Percentiles rank a stretch among this genome's conserved stretches.
Evolutionary conservation across 2,888 invertebrate genomes (phyloP).

Genomic region (Napeogenes inachia): DNA sequence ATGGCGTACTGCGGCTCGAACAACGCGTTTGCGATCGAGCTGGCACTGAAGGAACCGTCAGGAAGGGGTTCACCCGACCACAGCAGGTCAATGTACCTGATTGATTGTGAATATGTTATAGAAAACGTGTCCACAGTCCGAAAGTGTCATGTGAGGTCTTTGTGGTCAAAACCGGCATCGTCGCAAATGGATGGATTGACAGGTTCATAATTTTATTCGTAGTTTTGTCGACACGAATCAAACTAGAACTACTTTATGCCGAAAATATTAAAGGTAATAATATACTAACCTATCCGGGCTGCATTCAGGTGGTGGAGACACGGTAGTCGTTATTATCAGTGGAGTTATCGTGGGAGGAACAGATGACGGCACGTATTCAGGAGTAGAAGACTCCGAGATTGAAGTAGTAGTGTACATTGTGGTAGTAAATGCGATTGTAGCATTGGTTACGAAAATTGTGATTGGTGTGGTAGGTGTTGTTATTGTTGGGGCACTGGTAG

Average conservation of each 20-base stretch:
- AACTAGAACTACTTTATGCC: too few species aligned
- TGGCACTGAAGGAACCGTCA: slow-evolving; percentile 77
- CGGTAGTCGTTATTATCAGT: slow-evolving; percentile 44
- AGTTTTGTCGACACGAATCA: too few species aligned
- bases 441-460: neutral
- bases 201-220: too few species aligned
- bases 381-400: neutral
- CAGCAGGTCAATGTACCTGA: slow-evolving; percentile 57
- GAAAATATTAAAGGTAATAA: neutral
- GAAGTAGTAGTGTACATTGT: slow-evolving; percentile 10
- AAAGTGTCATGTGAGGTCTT: too few species aligned
- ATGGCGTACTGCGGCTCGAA: slow-evolving; percentile 76
- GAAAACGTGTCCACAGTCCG: too few species aligned
- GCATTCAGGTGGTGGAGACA: slow-evolving; percentile 63
- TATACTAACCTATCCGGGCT: slow-evolving; percentile 49
- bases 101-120: slow-evolving; percentile 1
- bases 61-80: slow-evolving; percentile 68
- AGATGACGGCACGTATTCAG: slow-evolving; percentile 9
- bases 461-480: slow-evolving; percentile 15
- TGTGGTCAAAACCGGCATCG: too few species aligned
- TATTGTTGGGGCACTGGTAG: slow-evolving; percentile 10
- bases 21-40: slow-evolving; percentile 66
- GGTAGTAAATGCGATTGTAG: neutral
- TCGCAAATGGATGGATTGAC: too few species aligned
- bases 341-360: slow-evolving; percentile 18